Conservation (phyloP, 1,140 invertebrate genomes). For the Drosophila funebris region DNA sequence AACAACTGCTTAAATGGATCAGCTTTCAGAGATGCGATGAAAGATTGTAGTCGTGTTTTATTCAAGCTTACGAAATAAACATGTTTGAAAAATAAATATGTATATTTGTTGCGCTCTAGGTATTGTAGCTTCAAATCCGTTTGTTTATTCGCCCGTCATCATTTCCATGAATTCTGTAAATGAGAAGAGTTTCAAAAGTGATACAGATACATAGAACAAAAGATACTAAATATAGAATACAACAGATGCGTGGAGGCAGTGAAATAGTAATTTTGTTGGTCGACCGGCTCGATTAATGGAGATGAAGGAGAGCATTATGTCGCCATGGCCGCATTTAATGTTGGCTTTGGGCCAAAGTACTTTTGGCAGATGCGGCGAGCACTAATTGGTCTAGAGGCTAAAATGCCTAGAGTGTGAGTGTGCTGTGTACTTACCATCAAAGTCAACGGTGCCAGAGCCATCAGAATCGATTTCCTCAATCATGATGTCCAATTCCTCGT, state of each 20-base stretch:
- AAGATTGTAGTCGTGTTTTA: constrained; percentile 9
- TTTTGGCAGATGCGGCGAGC: constrained; percentile 32
- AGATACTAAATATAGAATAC: constrained; percentile 22
- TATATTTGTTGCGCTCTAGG: constrained; percentile 1
- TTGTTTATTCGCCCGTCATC: constrained; percentile 95
- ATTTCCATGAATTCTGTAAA: constrained; percentile 97
- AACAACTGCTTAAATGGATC: too few species aligned
- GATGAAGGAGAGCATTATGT: neutral
- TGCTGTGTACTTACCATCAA: constrained; percentile 85
- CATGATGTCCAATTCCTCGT: constrained; percentile 96
- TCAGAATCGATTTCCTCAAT: constrained; percentile 98
- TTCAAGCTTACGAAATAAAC: constrained; percentile 13
- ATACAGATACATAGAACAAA: constrained; percentile 14
- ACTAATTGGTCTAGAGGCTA: neutral
- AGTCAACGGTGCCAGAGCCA: constrained; percentile 90
- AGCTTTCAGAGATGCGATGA: neutral
- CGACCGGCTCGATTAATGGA: constrained; percentile 1
- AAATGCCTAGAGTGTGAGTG: neutral
- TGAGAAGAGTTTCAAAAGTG: constrained; percentile 29
- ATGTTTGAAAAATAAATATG: constrained; percentile 21
- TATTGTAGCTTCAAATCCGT: neutral
- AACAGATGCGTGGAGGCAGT: neutral
- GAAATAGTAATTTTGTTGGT: neutral
- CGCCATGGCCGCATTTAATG: constrained; percentile 27
- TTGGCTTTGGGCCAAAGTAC: constrained; percentile 37